Evolutionary conservation across 2,797 vertebrate species (phyloP).

Genomic region (Neopelma chrysocephalum): DNA sequence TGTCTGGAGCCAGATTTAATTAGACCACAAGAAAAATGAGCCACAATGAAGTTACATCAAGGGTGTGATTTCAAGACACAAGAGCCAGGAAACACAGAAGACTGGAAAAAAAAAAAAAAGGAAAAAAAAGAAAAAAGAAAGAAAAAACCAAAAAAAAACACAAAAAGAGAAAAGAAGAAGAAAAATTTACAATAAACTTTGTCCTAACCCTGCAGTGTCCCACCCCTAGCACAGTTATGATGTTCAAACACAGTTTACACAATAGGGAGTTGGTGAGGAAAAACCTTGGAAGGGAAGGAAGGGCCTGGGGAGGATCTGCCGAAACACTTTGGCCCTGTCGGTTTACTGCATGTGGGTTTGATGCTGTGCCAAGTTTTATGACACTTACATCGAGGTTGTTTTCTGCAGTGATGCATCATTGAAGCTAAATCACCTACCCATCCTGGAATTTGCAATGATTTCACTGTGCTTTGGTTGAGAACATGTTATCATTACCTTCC

Average conservation of each 20-base stretch:
- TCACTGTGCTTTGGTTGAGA: conserved; percentile 44
- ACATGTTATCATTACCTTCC: conserved; percentile 32
- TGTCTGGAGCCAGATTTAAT: conserved; percentile 63
- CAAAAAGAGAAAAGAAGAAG: neutral
- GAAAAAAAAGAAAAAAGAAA: rapidly evolving
- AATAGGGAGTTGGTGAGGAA: neutral
- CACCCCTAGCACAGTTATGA: neutral
- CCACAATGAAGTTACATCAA: conserved; percentile 46
- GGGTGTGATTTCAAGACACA: conserved; percentile 41
- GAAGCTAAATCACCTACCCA: conserved; percentile 24
- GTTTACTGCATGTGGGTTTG: neutral
- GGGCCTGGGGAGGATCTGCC: neutral
- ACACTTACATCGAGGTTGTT: conserved; percentile 33
- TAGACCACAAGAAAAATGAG: conserved; percentile 65
- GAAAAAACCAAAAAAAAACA: rapidly evolving
- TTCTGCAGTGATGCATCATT: neutral
- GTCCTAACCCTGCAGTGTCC: neutral
- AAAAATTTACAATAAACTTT: neutral
- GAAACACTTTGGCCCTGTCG: neutral
- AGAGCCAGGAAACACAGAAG: conserved; percentile 45
- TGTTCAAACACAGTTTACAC: neutral
- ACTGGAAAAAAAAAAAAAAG: rapidly evolving
- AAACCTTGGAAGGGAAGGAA: conserved; percentile 1
- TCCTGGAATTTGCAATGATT: conserved; percentile 47
- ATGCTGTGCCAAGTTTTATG: conserved; percentile 20